Evolutionary conservation across 2,797 vertebrate genomes (phyloP).

Genomic region (Acrossocheilus wenchowensis): DNA sequence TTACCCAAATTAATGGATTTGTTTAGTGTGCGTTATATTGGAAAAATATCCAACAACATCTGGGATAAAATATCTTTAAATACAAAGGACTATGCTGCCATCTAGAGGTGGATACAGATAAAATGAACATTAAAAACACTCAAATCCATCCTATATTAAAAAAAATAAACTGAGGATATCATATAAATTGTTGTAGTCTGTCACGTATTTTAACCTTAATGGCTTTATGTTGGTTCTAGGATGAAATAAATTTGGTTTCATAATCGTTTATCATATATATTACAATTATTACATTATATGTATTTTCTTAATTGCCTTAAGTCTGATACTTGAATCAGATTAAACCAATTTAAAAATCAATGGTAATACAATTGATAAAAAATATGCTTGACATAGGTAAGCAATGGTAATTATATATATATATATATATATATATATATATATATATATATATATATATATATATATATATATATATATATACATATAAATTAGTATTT

Average conservation of each 20-base stretch:
- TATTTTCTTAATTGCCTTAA: background rate
- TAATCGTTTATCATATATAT: background rate
- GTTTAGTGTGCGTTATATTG: background rate
- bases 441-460: too few species aligned
- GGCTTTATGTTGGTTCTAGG: background rate
- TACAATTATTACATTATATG: background rate
- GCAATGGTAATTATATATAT: background rate
- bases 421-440: background rate
- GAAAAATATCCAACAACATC: background rate
- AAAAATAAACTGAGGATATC: background rate
- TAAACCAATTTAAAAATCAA: background rate
- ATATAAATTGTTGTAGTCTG: background rate
- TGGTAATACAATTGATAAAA: background rate
- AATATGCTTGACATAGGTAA: background rate
- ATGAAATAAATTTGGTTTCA: background rate
- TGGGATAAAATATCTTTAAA: background rate
- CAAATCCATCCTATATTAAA: background rate
- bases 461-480: too few species aligned
- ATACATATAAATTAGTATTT: background rate
- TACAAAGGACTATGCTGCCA: slow-evolving; percentile 56
- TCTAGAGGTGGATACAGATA: slow-evolving; percentile 45
- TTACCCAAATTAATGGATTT: background rate
- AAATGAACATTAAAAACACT: background rate
- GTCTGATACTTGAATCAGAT: background rate
- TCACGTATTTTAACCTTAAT: background rate